A percentile compares a stretch with the other conserved stretches of the same genome.
These are phyloP conservation scores for Magallana ariakensis DNA, from an alignment of 1,140 invertebrate genomes.

Conservation along the genomic window DNA sequence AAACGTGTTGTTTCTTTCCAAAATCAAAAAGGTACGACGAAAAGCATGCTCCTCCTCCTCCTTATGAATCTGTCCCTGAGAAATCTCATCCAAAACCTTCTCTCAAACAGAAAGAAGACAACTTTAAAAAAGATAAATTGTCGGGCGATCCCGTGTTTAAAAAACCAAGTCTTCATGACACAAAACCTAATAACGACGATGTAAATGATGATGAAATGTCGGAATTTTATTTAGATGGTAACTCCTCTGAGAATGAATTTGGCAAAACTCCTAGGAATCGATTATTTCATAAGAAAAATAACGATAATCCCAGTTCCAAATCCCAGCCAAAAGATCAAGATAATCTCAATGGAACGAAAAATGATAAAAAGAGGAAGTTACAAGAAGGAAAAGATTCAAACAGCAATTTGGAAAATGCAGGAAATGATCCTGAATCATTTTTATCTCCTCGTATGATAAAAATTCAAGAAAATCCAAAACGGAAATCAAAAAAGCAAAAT, in stretches of 20 bases:
- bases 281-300: neutral
- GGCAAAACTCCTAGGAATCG: constrained; percentile 2
- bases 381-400: neutral
- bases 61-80: neutral
- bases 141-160: neutral
- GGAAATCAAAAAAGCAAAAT: neutral
- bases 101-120: neutral
- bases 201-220: constrained; percentile 22
- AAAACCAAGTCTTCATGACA: constrained; percentile 10
- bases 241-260: neutral
- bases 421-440: neutral
- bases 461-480: neutral
- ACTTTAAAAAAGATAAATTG: neutral
- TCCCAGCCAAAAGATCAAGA: too few relatives aligned
- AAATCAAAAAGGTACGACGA: constrained; percentile 6
- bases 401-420: neutral
- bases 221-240: constrained; percentile 17
- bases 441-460: constrained; percentile 9
- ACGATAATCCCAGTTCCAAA: neutral
- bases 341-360: neutral
- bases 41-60: neutral
- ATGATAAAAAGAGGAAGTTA: neutral
- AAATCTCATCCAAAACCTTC: constrained; percentile 5
- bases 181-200: neutral
- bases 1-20: neutral